phyloP scores from a whole-genome alignment of 2,888 invertebrate genomes.

The Microplitis manilae region DNA sequence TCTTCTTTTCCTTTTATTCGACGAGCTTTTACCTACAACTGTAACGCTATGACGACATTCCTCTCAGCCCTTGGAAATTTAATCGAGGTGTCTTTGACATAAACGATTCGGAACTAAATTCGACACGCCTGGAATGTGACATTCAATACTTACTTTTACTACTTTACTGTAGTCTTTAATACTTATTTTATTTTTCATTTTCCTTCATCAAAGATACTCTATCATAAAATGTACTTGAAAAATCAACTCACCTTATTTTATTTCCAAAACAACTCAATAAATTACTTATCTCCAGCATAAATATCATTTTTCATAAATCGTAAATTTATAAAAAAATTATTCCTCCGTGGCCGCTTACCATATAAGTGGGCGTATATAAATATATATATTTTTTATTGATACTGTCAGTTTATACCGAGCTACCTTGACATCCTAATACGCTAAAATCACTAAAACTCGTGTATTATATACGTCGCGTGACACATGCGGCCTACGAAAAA shows the following conservation, averaged over 20 bases:
- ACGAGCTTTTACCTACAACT: conserved; percentile 39
- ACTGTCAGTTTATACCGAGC: conserved; percentile 36
- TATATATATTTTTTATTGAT: conserved; percentile 14
- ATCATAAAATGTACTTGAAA: neutral
- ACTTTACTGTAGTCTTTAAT: conserved; percentile 8
- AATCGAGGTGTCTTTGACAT: conserved; percentile 67
- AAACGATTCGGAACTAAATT: conserved; percentile 47
- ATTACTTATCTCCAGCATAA: conserved; percentile 14
- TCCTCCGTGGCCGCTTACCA: neutral
- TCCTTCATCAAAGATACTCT: conserved; percentile 3
- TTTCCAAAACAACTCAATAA: neutral
- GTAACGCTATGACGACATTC: conserved; percentile 16
- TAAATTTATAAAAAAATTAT: neutral
- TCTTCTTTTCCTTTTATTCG: conserved; percentile 35
- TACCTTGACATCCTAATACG: conserved; percentile 41
- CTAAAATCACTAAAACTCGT: conserved; percentile 7
- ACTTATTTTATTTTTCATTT: neutral
- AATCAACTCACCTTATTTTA: neutral
- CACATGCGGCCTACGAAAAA: conserved; percentile 32
- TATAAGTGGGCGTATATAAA: neutral
- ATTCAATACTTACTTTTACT: conserved; percentile 7
- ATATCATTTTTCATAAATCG: neutral
- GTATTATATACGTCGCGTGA: conserved; percentile 30
- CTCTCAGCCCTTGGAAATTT: conserved; percentile 61
- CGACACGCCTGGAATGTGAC: conserved; percentile 43